These are phyloP conservation scores for Cyanoderma ruficeps DNA, from an alignment of 2,113 vertebrate species.

Conservation along the genomic window DNA sequence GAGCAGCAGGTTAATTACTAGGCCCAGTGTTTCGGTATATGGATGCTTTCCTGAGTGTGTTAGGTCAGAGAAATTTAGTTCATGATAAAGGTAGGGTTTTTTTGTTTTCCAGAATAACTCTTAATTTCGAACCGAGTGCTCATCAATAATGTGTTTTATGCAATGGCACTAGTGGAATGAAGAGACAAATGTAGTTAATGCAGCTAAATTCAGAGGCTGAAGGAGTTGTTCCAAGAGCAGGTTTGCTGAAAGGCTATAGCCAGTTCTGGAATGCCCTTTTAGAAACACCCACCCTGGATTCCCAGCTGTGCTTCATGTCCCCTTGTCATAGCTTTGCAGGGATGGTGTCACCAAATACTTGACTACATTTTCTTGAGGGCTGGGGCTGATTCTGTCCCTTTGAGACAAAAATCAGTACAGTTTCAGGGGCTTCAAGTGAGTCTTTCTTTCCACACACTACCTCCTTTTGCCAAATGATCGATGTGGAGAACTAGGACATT, in stretches of 20 bases:
- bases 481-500: background rate
- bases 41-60: background rate
- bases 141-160: background rate
- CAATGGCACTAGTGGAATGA: background rate
- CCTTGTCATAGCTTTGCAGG: background rate
- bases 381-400: background rate
- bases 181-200: background rate
- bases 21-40: background rate
- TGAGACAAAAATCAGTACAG: background rate
- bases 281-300: slow-evolving; percentile 24
- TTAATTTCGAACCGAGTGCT: background rate
- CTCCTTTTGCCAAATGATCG: background rate
- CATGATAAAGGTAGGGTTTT: background rate
- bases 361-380: background rate
- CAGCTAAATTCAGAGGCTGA: slow-evolving; percentile 5
- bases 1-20: background rate
- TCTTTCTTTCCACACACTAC: background rate
- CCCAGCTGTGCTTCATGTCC: slow-evolving; percentile 29
- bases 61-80: background rate
- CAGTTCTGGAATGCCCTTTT: background rate
- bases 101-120: background rate
- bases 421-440: background rate
- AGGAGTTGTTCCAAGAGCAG: background rate
- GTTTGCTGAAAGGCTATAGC: slow-evolving; percentile 1
- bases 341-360: background rate